Evolutionary conservation across 2,888 invertebrate species (phyloP).

Genomic region (Patella caerulea): DNA sequence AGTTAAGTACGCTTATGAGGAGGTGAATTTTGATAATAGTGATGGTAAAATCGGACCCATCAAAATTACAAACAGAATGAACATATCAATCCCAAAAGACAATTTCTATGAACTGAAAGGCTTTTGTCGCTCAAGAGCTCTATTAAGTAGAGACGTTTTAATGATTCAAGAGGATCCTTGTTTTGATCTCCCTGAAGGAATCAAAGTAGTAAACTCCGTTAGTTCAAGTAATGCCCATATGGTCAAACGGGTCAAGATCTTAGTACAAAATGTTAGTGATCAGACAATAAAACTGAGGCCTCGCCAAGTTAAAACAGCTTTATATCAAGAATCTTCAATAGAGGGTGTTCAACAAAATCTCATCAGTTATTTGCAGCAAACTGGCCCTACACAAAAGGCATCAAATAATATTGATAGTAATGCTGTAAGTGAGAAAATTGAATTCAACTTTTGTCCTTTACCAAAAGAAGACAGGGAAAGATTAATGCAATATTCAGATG

Average conservation of each 20-base stretch:
- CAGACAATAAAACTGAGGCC: neutral
- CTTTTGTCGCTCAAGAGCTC: neutral
- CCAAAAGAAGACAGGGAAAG: too few species aligned
- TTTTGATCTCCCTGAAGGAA: neutral
- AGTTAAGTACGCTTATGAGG: neutral
- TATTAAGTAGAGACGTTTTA: neutral
- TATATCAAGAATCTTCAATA: neutral
- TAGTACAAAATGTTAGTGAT: neutral
- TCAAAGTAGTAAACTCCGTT: neutral
- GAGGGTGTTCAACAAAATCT: neutral
- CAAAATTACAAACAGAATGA: neutral
- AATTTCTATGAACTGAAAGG: neutral
- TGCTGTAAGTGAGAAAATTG: too few species aligned
- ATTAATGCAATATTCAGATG: neutral
- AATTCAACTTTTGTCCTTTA: too few species aligned
- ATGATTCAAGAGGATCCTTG: neutral
- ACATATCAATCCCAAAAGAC: neutral
- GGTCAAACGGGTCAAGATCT: neutral
- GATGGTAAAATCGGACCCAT: neutral
- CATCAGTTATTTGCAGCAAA: neutral
- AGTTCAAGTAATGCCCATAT: neutral
- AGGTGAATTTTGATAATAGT: neutral
- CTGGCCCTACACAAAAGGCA: neutral
- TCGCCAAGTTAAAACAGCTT: neutral
- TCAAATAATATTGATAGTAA: too few species aligned